Evolutionary conservation across 2,888 invertebrate species (phyloP).

Genomic region (Phoenoteleia sp.): DNA sequence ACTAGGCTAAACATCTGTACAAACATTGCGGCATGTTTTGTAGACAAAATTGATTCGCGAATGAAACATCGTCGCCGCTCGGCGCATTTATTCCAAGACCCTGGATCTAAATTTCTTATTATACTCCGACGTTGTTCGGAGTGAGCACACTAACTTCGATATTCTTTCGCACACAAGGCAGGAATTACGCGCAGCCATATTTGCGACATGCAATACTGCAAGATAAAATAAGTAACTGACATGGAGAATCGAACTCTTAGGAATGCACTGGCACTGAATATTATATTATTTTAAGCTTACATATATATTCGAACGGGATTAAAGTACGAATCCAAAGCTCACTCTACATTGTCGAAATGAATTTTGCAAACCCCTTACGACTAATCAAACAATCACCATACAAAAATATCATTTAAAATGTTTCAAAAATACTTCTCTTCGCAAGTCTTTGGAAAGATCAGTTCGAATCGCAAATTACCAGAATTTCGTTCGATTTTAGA

Average conservation of each 20-base stretch:
- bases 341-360: no score
- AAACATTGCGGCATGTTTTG: conserved; percentile 2
- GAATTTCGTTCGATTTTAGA: no score
- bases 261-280: conserved; percentile 21
- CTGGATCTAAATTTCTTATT: background rate
- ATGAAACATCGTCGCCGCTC: background rate
- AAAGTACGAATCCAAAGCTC: no score
- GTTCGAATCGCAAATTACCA: no score
- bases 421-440: no score
- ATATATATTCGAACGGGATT: conserved; percentile 5
- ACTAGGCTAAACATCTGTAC: background rate
- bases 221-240: conserved; percentile 21
- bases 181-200: conserved; percentile 26
- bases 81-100: background rate
- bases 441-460: no score
- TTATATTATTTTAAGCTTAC: conserved; percentile 11
- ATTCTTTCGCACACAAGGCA: background rate
- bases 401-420: no score
- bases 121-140: background rate
- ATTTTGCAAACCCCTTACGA: no score
- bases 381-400: no score
- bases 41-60: background rate
- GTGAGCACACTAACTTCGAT: background rate
- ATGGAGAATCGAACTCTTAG: conserved; percentile 35
- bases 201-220: conserved; percentile 32